Evolutionary conservation across 2,113 vertebrate species (phyloP).

Genomic region (Blennius ocellaris): DNA sequence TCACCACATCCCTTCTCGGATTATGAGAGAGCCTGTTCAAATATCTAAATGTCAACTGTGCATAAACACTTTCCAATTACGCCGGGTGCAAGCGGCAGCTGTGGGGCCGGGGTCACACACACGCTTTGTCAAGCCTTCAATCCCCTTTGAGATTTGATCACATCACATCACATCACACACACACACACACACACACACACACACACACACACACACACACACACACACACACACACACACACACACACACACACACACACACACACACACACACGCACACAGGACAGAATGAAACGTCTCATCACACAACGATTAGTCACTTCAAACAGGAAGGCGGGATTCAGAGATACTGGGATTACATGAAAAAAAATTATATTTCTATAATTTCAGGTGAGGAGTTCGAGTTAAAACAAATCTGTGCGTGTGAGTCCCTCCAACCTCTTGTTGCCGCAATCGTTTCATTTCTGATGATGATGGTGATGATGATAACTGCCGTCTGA

Average conservation of each 20-base stretch:
- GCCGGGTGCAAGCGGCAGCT: conserved; percentile 57
- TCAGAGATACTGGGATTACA: neutral
- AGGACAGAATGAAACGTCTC: conserved; percentile 8
- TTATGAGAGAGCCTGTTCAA: conserved; percentile 78
- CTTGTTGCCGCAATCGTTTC: conserved; percentile 34
- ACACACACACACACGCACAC: conserved; percentile 27
- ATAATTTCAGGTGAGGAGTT: neutral
- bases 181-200: neutral
- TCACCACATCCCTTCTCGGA: conserved; percentile 62
- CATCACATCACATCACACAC: neutral
- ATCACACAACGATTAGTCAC: conserved; percentile 25
- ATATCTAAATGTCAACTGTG: conserved; percentile 85
- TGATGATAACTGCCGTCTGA: conserved; percentile 57
- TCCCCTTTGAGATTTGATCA: conserved; percentile 54
- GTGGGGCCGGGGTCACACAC: conserved; percentile 58
- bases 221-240: conserved; percentile 6
- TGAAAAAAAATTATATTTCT: neutral
- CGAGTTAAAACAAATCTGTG: neutral
- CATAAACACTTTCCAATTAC: conserved; percentile 85
- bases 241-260: too few relatives aligned
- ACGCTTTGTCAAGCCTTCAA: conserved; percentile 56
- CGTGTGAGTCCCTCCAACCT: conserved; percentile 13
- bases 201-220: conserved; percentile 25
- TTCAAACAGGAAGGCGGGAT: neutral
- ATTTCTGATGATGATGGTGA: conserved; percentile 30